Evolutionary conservation across 2,888 invertebrate genomes (phyloP).

Genomic region (Habrosyne pyritoides): DNA sequence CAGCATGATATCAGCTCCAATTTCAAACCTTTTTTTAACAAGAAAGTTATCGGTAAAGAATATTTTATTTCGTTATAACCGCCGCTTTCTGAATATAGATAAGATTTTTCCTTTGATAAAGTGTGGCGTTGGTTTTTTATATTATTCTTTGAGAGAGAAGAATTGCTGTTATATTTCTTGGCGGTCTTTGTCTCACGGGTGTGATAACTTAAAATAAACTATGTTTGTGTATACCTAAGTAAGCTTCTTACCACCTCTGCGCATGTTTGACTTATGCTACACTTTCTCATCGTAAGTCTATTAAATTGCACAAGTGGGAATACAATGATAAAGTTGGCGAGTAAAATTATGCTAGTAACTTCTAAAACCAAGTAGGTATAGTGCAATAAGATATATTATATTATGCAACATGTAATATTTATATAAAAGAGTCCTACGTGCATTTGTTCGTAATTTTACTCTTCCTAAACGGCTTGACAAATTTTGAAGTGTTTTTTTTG

Average conservation of each 20-base stretch:
- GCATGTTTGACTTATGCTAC: neutral
- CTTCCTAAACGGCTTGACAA: no score
- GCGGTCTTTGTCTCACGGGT: neutral
- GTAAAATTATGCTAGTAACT: neutral
- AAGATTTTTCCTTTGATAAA: constrained; percentile 12
- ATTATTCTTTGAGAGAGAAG: constrained; percentile 11
- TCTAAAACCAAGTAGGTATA: no score
- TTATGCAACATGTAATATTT: no score
- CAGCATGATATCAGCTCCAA: constrained; percentile 17
- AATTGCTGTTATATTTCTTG: neutral
- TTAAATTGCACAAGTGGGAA: neutral
- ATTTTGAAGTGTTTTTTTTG: no score
- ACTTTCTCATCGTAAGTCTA: neutral
- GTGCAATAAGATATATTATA: no score
- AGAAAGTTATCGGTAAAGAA: constrained; percentile 16
- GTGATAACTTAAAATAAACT: constrained; percentile 1
- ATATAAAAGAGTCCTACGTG: no score
- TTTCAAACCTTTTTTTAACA: constrained; percentile 16
- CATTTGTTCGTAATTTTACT: no score
- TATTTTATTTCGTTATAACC: constrained; percentile 16
- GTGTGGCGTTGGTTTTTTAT: constrained; percentile 7
- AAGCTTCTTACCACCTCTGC: neutral
- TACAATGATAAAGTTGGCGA: neutral
- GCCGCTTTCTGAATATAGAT: constrained; percentile 25
- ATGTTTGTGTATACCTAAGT: neutral